Percentiles rank a stretch among this genome's conserved stretches.
These are phyloP conservation scores for Linnaemya tessellans DNA, from an alignment of 2,888 invertebrate species.

Conservation along the genomic window DNA sequence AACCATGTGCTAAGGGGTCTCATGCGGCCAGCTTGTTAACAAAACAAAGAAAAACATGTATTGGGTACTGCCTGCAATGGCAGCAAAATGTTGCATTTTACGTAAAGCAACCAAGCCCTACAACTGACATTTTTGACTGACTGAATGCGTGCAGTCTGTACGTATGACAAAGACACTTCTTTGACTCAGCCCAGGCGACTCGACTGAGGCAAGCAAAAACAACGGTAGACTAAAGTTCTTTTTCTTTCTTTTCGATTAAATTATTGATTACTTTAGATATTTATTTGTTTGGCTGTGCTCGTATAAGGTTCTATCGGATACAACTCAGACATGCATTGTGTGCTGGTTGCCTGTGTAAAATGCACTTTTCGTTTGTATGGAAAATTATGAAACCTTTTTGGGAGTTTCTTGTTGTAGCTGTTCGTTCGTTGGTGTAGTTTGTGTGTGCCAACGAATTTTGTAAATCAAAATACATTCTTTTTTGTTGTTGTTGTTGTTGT, in stretches of 20 bases:
- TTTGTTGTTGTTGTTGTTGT: constrained; percentile 27
- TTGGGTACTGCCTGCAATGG: too few relatives aligned
- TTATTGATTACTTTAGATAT: constrained; percentile 43
- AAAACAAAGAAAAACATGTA: constrained; percentile 1
- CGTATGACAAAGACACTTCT: constrained; percentile 15
- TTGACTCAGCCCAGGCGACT: constrained; percentile 1
- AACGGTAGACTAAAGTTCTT: constrained; percentile 3
- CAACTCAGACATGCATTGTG: constrained; percentile 59
- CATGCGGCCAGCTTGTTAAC: constrained; percentile 21
- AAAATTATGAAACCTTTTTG: constrained; percentile 43
- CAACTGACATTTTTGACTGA: constrained; percentile 71
- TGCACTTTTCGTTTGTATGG: constrained; percentile 44
- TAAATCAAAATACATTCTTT: constrained; percentile 44
- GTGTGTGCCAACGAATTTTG: constrained; percentile 53
- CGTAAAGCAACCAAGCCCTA: constrained; percentile 56
- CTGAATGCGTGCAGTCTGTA: constrained; percentile 70
- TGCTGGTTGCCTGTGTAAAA: constrained; percentile 18
- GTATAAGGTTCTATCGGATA: constrained; percentile 66
- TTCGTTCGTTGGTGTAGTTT: constrained; percentile 10
- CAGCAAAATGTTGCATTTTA: constrained; percentile 22
- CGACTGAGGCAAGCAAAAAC: constrained; percentile 1
- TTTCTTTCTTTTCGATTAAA: constrained; percentile 19
- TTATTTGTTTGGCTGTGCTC: constrained; percentile 19
- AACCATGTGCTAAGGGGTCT: constrained; percentile 30
- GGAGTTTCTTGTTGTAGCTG: constrained; percentile 5